phyloP scores from a whole-genome alignment of 2,797 vertebrate genomes.

The Syndactyla subalaris region DNA sequence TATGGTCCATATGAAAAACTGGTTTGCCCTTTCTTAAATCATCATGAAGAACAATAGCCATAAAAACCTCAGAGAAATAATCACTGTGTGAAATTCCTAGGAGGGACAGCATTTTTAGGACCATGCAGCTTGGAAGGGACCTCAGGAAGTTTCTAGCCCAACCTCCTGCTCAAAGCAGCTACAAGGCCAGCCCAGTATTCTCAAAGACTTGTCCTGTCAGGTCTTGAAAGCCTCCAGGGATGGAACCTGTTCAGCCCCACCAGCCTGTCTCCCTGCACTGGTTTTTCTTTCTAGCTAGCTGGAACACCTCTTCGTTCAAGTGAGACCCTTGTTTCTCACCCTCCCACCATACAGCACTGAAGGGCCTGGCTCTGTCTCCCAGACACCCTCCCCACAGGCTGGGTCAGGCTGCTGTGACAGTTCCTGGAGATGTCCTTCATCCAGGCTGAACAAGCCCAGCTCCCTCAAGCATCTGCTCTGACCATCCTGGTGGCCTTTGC shows the following conservation, averaged over 20 bases:
- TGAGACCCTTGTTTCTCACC: neutral
- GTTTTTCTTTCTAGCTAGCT: neutral
- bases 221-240: neutral
- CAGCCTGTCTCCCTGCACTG: neutral
- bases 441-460: neutral
- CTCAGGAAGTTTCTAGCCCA: neutral
- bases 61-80: neutral
- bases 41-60: neutral
- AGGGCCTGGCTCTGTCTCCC: neutral
- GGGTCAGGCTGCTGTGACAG: neutral
- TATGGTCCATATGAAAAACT: neutral
- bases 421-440: neutral
- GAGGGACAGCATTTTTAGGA: neutral
- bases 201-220: neutral
- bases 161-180: neutral
- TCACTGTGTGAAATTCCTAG: neutral
- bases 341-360: neutral
- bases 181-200: neutral
- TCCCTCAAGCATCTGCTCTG: neutral
- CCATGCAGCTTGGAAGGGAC: neutral
- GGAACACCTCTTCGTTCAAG: neutral
- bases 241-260: neutral
- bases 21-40: neutral
- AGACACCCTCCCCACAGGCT: neutral
- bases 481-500: neutral